Conservation (phyloP, 2,797 vertebrate genomes). For the Enoplosus armatus region DNA sequence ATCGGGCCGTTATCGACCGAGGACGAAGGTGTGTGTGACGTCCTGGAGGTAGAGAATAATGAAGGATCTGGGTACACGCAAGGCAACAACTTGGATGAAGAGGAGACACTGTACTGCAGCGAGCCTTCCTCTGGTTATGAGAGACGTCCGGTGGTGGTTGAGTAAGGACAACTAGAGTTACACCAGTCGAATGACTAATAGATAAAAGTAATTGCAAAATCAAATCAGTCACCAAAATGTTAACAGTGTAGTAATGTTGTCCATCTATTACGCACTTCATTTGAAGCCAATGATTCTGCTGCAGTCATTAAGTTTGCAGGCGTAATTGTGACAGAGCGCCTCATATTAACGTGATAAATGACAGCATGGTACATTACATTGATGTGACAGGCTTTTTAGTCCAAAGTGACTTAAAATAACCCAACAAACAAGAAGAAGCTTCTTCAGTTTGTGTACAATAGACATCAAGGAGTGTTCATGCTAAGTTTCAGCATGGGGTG, state of each 20-base stretch:
- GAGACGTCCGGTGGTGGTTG: fast-evolving
- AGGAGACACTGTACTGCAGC: fast-evolving
- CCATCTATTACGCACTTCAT: too few relatives aligned
- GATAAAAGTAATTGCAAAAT: background rate
- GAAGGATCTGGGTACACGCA: background rate
- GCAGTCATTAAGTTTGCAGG: background rate
- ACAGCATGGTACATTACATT: background rate
- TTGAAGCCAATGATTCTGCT: background rate
- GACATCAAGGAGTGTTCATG: too few relatives aligned
- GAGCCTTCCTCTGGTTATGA: conserved; percentile 36
- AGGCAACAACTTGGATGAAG: conserved; percentile 8
- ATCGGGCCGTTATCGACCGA: fast-evolving
- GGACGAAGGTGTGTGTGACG: background rate
- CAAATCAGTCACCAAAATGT: background rate
- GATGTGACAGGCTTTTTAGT: background rate
- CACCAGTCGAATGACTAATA: background rate
- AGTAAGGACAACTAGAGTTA: background rate
- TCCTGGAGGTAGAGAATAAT: fast-evolving
- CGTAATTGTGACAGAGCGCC: background rate
- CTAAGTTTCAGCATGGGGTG: background rate
- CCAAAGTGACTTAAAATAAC: background rate
- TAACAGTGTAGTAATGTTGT: background rate
- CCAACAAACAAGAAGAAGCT: background rate
- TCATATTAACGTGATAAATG: background rate
- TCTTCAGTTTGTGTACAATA: background rate